Evolutionary conservation across 2,888 invertebrate species (phyloP).

Genomic region (Thera britannica): DNA sequence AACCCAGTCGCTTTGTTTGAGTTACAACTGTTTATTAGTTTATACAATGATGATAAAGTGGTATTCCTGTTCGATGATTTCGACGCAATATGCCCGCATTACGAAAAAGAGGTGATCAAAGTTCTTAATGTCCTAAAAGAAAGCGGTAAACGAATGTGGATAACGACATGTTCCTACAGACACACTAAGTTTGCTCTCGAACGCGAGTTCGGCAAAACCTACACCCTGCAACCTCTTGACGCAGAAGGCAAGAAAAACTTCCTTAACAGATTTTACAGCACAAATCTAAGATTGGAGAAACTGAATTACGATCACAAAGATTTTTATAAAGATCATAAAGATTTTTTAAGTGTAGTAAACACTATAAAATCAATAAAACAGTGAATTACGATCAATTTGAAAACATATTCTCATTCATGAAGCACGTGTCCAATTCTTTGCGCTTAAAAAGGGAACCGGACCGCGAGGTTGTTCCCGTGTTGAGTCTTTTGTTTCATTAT

Average conservation of each 20-base stretch:
- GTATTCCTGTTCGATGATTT: constrained; percentile 55
- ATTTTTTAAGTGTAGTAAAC: too few relatives aligned
- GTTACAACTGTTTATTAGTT: constrained; percentile 49
- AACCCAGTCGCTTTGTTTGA: constrained; percentile 44
- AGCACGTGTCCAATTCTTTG: constrained; percentile 40
- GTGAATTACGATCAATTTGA: constrained; percentile 52
- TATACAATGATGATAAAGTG: constrained; percentile 47
- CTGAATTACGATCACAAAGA: constrained; percentile 53
- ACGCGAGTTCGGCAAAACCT: constrained; percentile 42
- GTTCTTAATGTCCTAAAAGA: constrained; percentile 45
- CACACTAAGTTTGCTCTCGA: constrained; percentile 42
- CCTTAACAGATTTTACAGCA: constrained; percentile 49
- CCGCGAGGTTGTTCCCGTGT: constrained; percentile 42
- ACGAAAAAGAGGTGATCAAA: constrained; percentile 48
- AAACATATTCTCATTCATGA: constrained; percentile 46
- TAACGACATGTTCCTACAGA: constrained; percentile 49
- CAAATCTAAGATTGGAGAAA: constrained; percentile 50
- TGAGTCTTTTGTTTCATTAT: constrained; percentile 49
- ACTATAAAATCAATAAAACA: too few relatives aligned
- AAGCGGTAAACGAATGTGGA: constrained; percentile 50
- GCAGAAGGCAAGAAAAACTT: constrained; percentile 45
- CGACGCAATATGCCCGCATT: constrained; percentile 50
- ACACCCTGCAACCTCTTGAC: constrained; percentile 44
- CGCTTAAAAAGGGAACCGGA: constrained; percentile 28
- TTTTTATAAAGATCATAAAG: too few relatives aligned